Conservation (phyloP, 2,888 invertebrate species). For the Piscicola geometra region DNA sequence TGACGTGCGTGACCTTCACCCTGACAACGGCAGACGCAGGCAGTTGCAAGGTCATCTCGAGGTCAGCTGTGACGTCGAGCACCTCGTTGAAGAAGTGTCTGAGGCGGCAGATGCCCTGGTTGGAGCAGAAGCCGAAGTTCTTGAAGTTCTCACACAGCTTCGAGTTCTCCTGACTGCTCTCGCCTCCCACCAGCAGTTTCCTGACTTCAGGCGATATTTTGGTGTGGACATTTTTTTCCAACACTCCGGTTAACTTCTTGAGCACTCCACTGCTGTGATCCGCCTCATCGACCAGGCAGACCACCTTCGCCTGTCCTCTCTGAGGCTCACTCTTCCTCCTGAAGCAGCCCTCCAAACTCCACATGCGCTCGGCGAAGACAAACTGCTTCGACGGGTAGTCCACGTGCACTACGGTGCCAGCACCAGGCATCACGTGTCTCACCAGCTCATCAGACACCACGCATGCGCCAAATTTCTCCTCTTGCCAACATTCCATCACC, state of each 20-base stretch:
- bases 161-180: not conserved
- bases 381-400: constrained; percentile 63
- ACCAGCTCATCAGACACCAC: constrained; percentile 69
- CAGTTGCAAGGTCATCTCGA: not conserved
- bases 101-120: constrained; percentile 2
- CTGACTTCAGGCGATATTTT: constrained; percentile 42
- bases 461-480: constrained; percentile 33
- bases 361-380: constrained; percentile 68
- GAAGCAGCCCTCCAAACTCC: constrained; percentile 65
- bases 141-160: constrained; percentile 35
- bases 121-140: constrained; percentile 35
- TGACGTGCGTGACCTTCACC: constrained; percentile 13
- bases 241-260: constrained; percentile 48
- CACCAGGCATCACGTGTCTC: constrained; percentile 65
- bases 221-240: constrained; percentile 59
- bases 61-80: not conserved
- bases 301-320: constrained; percentile 13
- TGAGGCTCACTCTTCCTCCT: constrained; percentile 26
- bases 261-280: constrained; percentile 19
- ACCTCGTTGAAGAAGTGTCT: constrained; percentile 13
- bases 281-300: constrained; percentile 35
- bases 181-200: constrained; percentile 15
- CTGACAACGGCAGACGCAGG: not conserved
- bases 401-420: constrained; percentile 68
- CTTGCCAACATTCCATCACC: not conserved